phyloP scores from a whole-genome alignment of 53 echinoderm and acorn worm genomes.

The Hippasteria phrygiana region DNA sequence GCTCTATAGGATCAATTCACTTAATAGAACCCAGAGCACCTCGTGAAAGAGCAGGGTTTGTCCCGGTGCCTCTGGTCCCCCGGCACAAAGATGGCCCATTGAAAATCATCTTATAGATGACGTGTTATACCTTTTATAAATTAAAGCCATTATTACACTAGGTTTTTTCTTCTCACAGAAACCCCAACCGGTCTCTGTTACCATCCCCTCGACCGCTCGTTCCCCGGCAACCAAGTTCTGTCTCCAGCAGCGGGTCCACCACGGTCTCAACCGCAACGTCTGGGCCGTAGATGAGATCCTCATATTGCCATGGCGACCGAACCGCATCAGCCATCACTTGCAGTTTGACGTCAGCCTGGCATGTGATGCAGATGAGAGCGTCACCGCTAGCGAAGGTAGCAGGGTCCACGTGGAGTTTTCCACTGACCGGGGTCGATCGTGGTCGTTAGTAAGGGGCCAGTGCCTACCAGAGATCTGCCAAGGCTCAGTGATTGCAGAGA shows the following conservation, averaged over 20 bases:
- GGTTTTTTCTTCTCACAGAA: constrained; percentile 66
- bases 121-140: too few species aligned
- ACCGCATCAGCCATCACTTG: constrained; percentile 57
- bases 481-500: constrained; percentile 60
- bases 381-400: neutral
- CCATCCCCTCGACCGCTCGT: constrained; percentile 73
- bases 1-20: too few species aligned
- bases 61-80: too few species aligned
- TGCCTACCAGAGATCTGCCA: constrained; percentile 86
- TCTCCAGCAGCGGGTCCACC: constrained; percentile 74
- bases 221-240: constrained; percentile 84
- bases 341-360: constrained; percentile 84
- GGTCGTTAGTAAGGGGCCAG: constrained; percentile 77
- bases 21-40: too few species aligned
- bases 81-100: too few species aligned
- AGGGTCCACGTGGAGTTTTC: constrained; percentile 85
- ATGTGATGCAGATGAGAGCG: constrained; percentile 69
- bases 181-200: constrained; percentile 80
- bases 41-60: too few species aligned
- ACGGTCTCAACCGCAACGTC: constrained; percentile 89
- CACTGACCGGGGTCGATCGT: constrained; percentile 84
- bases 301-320: constrained; percentile 80
- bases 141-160: neutral
- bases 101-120: too few species aligned
- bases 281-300: constrained; percentile 89